Conservation (phyloP, 2,797 vertebrate genomes). For the Esox masquinongy region DNA sequence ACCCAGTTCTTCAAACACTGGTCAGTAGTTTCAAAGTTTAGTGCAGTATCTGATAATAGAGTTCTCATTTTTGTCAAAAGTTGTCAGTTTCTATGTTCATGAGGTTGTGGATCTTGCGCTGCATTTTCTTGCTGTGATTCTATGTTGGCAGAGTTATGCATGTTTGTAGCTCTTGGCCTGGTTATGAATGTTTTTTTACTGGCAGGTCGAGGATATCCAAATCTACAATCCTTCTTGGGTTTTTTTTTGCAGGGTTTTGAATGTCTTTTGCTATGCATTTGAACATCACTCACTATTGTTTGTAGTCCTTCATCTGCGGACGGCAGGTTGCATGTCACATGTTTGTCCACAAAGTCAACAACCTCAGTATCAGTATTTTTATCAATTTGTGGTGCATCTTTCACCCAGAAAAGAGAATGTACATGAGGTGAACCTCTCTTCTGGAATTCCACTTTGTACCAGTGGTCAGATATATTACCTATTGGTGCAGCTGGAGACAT, state of each 20-base stretch:
- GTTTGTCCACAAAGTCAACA: constrained; percentile 18
- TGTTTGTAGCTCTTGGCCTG: too few relatives aligned
- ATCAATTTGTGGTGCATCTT: constrained; percentile 20
- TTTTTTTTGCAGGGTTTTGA: constrained; percentile 29
- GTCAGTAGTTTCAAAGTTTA: neutral
- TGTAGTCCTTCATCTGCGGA: constrained; percentile 10
- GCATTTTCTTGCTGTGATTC: too few relatives aligned
- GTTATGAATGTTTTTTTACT: constrained; percentile 20
- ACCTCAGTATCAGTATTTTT: constrained; percentile 8
- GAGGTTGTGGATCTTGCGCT: neutral
- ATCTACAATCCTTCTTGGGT: constrained; percentile 14
- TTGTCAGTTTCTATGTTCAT: neutral
- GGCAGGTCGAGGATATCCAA: constrained; percentile 27
- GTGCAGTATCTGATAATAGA: neutral
- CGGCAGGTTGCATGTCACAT: constrained; percentile 28
- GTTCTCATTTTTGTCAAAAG: neutral
- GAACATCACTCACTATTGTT: constrained; percentile 21
- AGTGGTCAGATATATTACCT: constrained; percentile 18
- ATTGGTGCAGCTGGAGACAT: constrained; percentile 17
- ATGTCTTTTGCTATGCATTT: constrained; percentile 28
- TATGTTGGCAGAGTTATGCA: too few relatives aligned
- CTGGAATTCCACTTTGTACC: constrained; percentile 14
- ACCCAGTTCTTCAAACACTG: neutral
- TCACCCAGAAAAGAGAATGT: constrained; percentile 15
- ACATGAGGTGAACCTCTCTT: neutral